A percentile compares a stretch with the other conserved stretches of the same genome.
These are phyloP conservation scores for Castor canadensis DNA, from an alignment of 2,113 vertebrate species.

Conservation along the genomic window DNA sequence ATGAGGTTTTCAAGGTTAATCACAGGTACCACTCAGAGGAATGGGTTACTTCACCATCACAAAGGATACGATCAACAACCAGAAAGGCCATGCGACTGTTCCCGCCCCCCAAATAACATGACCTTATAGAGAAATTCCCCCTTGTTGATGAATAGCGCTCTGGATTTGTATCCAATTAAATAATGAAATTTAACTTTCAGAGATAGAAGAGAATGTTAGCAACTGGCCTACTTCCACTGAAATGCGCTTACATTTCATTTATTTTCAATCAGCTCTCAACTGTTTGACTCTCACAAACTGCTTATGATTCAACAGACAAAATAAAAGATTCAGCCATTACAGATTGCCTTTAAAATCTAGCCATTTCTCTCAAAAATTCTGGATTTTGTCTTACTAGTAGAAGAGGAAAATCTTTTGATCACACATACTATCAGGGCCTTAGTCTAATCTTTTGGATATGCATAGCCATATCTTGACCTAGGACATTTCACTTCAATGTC, in stretches of 20 bases:
- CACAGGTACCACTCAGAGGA: constrained; percentile 24
- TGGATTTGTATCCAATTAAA: constrained; percentile 78
- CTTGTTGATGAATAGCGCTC: constrained; percentile 49
- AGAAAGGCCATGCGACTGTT: not conserved
- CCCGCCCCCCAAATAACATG: not conserved
- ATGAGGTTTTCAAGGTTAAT: constrained; percentile 27
- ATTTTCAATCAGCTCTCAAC: constrained; percentile 79
- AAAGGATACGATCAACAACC: constrained; percentile 50
- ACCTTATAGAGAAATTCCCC: constrained; percentile 29
- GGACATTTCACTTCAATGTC: not conserved
- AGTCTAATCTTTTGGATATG: constrained; percentile 74
- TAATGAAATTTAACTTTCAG: constrained; percentile 72
- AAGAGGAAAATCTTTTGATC: constrained; percentile 46
- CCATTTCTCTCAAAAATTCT: constrained; percentile 62
- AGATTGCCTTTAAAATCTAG: constrained; percentile 83
- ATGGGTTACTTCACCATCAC: constrained; percentile 8
- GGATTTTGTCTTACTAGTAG: constrained; percentile 52
- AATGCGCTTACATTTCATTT: constrained; percentile 85
- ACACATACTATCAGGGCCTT: constrained; percentile 58
- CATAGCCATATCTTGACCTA: constrained; percentile 81
- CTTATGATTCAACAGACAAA: constrained; percentile 84
- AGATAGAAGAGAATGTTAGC: constrained; percentile 80
- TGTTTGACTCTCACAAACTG: constrained; percentile 83
- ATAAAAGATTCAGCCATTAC: constrained; percentile 89
- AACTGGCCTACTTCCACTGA: constrained; percentile 84